Evolutionary conservation across 2,888 invertebrate genomes (phyloP).

Genomic region (Meiosimyza decipiens): DNA sequence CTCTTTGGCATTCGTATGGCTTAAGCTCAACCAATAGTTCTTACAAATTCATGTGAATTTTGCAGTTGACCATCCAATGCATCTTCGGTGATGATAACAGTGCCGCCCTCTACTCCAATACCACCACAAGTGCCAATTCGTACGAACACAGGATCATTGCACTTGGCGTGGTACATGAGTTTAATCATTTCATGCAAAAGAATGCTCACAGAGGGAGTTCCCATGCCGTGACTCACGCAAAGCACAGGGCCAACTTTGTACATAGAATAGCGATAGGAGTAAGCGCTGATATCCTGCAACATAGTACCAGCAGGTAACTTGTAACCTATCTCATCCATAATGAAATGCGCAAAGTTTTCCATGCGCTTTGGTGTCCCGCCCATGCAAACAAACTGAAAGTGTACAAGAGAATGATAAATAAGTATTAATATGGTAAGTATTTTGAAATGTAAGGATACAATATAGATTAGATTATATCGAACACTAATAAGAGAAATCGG

Average conservation of each 20-base stretch:
- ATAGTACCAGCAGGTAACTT: conserved; percentile 90
- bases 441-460: too few species aligned
- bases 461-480: background rate
- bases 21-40: conserved; percentile 45
- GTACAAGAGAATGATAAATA: background rate
- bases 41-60: conserved; percentile 85
- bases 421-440: background rate
- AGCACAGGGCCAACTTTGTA: conserved; percentile 77
- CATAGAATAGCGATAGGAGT: conserved; percentile 94
- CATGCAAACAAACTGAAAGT: conserved; percentile 92
- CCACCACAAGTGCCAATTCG: conserved; percentile 95
- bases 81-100: conserved; percentile 92
- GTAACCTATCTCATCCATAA: conserved; percentile 90
- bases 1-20: too few species aligned
- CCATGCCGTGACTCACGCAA: conserved; percentile 88
- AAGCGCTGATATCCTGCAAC: conserved; percentile 88
- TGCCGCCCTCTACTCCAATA: conserved; percentile 91
- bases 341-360: conserved; percentile 91
- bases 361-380: conserved; percentile 95
- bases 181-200: conserved; percentile 96
- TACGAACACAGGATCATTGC: conserved; percentile 89
- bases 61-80: conserved; percentile 89
- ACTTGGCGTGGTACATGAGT: conserved; percentile 91
- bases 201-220: conserved; percentile 95
- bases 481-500: background rate